These are phyloP conservation scores for Drosophila lowei DNA, from an alignment of 1,140 invertebrate species.

Conservation along the genomic window DNA sequence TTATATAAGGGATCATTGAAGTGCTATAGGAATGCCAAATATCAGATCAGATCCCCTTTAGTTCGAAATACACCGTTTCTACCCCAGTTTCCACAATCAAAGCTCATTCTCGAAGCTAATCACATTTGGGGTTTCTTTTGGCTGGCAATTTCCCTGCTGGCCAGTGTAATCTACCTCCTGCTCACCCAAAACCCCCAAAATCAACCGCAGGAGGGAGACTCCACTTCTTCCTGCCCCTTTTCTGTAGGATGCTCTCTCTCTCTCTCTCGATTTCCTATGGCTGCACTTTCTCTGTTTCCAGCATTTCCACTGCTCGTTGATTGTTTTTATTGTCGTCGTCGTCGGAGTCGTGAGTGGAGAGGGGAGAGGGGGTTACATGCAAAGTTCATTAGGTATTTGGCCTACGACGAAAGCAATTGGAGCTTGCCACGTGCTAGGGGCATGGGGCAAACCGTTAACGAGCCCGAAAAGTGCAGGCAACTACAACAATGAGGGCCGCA, in stretches of 20 bases:
- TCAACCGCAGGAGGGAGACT: no score
- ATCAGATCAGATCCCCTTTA: no score
- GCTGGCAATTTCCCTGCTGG: background rate
- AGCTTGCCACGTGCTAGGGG: conserved; percentile 20
- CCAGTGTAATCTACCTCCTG: background rate
- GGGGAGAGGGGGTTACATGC: conserved; percentile 57
- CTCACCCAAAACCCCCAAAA: no score
- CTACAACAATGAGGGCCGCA: conserved; percentile 17
- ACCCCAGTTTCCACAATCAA: no score
- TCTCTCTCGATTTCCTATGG: background rate
- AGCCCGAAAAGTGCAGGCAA: conserved; percentile 59
- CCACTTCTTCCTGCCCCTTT: background rate
- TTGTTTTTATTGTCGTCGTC: conserved; percentile 64
- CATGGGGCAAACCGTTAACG: conserved; percentile 27
- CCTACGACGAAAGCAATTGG: conserved; percentile 59
- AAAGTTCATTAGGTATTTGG: conserved; percentile 81
- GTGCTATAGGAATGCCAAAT: no score
- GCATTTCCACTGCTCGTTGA: conserved; percentile 1
- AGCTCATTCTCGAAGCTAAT: no score
- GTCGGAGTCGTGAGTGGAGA: background rate
- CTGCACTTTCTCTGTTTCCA: conserved; percentile 30
- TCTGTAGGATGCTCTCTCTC: background rate
- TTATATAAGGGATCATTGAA: no score
- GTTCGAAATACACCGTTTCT: no score
- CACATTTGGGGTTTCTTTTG: no score